Conservation (phyloP, 1,140 invertebrate species). For the Apis mellifera region Amel_HAv3.1 CM009938.2:5624501-5625000, state of each 20-base stretch:
- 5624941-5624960: too few relatives aligned
- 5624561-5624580: background rate
- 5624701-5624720: background rate
- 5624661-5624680: background rate
- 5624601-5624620: slow-evolving; percentile 5
- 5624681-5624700: background rate
- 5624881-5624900: too few relatives aligned
- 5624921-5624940: too few relatives aligned
- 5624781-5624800: too few relatives aligned
- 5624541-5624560: slow-evolving; percentile 35
- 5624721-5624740: background rate
- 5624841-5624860: too few relatives aligned
- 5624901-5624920: too few relatives aligned
- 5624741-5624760: background rate
- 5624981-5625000: background rate
- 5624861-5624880: too few relatives aligned
- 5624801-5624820: too few relatives aligned
- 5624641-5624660: slow-evolving; percentile 20
- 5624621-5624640: slow-evolving; percentile 20
- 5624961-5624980: background rate
- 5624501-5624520: slow-evolving; percentile 16
- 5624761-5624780: background rate
- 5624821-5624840: too few relatives aligned
- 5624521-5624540: background rate
- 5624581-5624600: slow-evolving; percentile 8